phyloP scores from a whole-genome alignment of 2,797 vertebrate species.

The Phataginus tricuspis region DNA sequence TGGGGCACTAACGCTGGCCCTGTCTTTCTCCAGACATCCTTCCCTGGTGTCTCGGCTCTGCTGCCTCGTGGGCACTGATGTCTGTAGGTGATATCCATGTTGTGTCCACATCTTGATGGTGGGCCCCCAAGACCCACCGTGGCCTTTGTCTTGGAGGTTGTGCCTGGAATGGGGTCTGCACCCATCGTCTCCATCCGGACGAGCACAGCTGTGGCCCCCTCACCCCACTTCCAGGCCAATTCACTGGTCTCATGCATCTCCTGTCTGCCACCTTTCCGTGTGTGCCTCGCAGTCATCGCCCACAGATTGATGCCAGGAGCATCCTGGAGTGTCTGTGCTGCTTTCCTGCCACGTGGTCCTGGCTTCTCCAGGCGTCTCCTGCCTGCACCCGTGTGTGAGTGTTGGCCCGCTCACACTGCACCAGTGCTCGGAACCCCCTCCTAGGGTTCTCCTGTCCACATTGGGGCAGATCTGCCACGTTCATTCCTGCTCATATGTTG shows the following conservation, averaged over 20 bases:
- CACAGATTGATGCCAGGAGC: neutral
- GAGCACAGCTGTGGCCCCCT: neutral
- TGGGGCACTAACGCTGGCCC: too few relatives aligned
- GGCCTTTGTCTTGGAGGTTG: neutral
- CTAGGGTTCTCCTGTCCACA: too few relatives aligned
- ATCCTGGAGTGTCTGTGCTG: rapidly evolving
- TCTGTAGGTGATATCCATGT: neutral
- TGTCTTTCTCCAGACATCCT: neutral
- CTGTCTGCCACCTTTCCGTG: too few relatives aligned
- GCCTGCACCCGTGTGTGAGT: neutral
- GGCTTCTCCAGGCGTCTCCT: neutral
- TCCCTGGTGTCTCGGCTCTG: neutral
- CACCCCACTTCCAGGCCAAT: neutral
- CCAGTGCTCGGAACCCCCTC: neutral
- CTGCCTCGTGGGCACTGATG: neutral
- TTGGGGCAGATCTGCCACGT: neutral
- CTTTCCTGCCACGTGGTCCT: too few relatives aligned
- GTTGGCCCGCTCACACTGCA: neutral
- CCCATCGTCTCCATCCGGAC: too few relatives aligned
- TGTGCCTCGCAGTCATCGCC: too few relatives aligned
- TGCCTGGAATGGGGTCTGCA: neutral
- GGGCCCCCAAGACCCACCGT: neutral
- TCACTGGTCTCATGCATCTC: neutral
- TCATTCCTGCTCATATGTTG: neutral
- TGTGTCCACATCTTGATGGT: neutral